These are phyloP conservation scores for Perodicticus potto DNA, from an alignment of 2,797 vertebrate species.

Conservation along the genomic window DNA sequence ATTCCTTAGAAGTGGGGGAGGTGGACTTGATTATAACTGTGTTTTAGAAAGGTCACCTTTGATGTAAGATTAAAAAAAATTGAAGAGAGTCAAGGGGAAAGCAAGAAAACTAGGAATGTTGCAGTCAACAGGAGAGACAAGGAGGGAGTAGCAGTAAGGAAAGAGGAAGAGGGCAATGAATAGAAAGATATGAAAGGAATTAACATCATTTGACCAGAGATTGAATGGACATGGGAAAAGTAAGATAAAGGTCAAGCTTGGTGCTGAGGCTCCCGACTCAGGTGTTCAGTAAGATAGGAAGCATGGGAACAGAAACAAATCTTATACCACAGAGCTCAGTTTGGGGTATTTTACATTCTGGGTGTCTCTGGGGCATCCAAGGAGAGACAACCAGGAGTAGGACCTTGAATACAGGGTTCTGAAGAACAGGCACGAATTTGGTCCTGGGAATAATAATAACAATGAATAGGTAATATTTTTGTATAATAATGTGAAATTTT, in stretches of 20 bases:
- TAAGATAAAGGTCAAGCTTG: not conserved
- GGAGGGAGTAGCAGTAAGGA: not conserved
- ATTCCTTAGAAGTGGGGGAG: not conserved
- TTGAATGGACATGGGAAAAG: not conserved
- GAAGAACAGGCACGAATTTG: not conserved
- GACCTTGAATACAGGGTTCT: not conserved
- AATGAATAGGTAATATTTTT: not conserved
- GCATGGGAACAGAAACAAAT: not conserved
- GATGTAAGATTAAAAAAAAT: not conserved
- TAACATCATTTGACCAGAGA: not conserved
- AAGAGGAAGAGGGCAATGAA: not conserved
- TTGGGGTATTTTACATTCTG: not conserved
- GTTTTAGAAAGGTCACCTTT: slow-evolving; percentile 28
- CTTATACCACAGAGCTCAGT: not conserved
- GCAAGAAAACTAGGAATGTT: not conserved
- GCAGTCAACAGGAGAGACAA: not conserved
- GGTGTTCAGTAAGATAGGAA: not conserved
- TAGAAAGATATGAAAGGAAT: not conserved
- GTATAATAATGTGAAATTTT: not conserved
- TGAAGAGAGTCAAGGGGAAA: not conserved
- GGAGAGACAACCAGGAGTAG: not conserved
- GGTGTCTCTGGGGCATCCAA: not conserved
- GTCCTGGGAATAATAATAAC: not conserved
- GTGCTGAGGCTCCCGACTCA: not conserved
- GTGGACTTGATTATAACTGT: not conserved